Conservation (phyloP, 2,888 invertebrate species). For the Gerris lacustris region DNA sequence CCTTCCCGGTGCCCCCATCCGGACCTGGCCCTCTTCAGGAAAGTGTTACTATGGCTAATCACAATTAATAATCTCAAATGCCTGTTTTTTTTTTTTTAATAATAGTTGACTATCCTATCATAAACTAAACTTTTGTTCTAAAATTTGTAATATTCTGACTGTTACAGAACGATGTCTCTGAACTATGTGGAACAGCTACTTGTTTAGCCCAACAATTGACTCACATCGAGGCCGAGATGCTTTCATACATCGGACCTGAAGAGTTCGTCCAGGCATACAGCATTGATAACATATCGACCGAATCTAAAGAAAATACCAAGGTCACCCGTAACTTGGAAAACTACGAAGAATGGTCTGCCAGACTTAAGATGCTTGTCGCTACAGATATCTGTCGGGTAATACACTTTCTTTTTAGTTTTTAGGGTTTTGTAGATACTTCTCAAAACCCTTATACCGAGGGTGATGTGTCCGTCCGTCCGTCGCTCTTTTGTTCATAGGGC, state of each 20-base stretch:
- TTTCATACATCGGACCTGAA: constrained; percentile 92
- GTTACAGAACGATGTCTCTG: constrained; percentile 54
- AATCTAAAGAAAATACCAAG: constrained; percentile 67
- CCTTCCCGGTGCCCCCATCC: no score
- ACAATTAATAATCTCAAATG: no score
- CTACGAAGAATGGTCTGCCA: constrained; percentile 95
- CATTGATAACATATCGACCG: constrained; percentile 47
- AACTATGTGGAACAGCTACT: constrained; percentile 65
- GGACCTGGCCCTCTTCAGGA: no score
- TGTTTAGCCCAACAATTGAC: constrained; percentile 86
- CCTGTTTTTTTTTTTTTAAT: no score
- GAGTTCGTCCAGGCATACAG: constrained; percentile 94
- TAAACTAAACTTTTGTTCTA: no score
- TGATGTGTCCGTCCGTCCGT: no score
- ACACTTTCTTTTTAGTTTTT: no score
- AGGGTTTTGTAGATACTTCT: no score
- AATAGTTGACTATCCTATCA: no score
- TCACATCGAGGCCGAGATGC: constrained; percentile 80
- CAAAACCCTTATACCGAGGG: no score
- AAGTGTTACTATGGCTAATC: no score
- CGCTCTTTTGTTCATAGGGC: no score
- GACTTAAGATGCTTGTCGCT: constrained; percentile 86
- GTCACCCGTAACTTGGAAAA: constrained; percentile 87
- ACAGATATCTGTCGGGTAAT: constrained; percentile 86
- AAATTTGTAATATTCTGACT: background rate